phyloP scores from a whole-genome alignment of 2,113 vertebrate species.

The Crocuta crocuta region DNA sequence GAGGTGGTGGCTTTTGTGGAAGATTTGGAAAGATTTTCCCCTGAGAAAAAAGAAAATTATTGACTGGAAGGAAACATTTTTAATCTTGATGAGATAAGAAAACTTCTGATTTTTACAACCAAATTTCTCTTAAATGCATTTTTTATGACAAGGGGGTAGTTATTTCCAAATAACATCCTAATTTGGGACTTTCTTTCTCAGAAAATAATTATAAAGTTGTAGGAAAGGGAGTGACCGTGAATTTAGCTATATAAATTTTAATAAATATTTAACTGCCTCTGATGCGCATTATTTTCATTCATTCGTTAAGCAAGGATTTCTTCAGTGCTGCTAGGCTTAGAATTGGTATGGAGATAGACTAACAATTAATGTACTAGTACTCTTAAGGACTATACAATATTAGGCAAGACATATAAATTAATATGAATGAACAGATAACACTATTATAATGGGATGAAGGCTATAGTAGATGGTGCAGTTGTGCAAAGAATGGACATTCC shows the following conservation, averaged over 20 bases:
- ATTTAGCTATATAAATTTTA: neutral
- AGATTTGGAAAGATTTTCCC: neutral
- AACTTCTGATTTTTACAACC: neutral
- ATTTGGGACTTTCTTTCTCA: neutral
- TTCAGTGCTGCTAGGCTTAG: neutral
- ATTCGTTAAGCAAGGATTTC: neutral
- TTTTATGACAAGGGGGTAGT: neutral
- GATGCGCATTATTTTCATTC: neutral
- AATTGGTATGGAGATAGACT: neutral
- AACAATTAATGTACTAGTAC: neutral
- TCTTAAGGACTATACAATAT: neutral
- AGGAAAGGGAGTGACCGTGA: neutral
- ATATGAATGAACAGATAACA: neutral
- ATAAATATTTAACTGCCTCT: neutral
- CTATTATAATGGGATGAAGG: neutral
- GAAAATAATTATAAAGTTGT: neutral
- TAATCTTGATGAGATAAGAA: neutral
- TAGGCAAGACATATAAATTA: neutral
- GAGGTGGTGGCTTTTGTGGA: neutral
- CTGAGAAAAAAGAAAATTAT: neutral
- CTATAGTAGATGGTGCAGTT: neutral
- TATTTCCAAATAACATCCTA: neutral
- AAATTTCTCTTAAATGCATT: neutral
- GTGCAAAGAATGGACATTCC: neutral
- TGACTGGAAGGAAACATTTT: neutral